Base-by-base conservation (phyloP, 2,797 vertebrate species). In the Esox masquinongy region DNA sequence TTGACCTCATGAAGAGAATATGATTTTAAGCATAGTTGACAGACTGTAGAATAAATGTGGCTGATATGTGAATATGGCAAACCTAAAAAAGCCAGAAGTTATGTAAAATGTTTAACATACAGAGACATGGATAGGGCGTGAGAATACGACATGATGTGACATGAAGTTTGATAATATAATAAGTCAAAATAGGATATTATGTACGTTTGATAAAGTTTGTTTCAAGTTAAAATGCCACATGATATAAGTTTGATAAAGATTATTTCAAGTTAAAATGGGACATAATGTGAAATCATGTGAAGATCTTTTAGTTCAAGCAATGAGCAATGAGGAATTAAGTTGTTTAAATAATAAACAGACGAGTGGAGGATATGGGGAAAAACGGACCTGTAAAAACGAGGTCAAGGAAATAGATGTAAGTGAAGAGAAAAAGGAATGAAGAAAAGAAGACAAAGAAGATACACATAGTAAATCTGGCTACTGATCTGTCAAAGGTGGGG, bases 311-410 rank as follows among this genome's bases (percentile, higher is more conserved):
- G 24, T 63, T 22, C n/a, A 11, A 8, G 11, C 24, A 24, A 8
- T 63, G 61, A 63, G 24, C 29, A 68, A n/a, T 34, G 34, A 77
- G 63, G 71, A 81, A 77, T 74, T 50, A 17, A 77, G 75, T 72
- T 76, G 22, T 56, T 68, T 34, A 78, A 75, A n/a, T 72, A 70
- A 74, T 68, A 76, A 59, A 59, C 53, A n/a, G 81, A 87, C 76
- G 82, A 86, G 69, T 1, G 59, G 83, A 82, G 89, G 74, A 90
- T 75, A 86, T 88, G 87, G 71, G 76, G 39, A 71, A 79, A 29
- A 75, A 84, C 78, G 75, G 77, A 81, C 68, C 7, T 49, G 77
- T 43, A 64, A 22, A 71, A 36, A 77, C 70, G 77, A 72, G 73
- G 70, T 69, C 12, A 69, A 64, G 59, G 79, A 70, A 61, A 69